These are phyloP conservation scores for Trialeurodes vaporariorum DNA, from an alignment of 1,140 invertebrate species.

Conservation along the genomic window DNA sequence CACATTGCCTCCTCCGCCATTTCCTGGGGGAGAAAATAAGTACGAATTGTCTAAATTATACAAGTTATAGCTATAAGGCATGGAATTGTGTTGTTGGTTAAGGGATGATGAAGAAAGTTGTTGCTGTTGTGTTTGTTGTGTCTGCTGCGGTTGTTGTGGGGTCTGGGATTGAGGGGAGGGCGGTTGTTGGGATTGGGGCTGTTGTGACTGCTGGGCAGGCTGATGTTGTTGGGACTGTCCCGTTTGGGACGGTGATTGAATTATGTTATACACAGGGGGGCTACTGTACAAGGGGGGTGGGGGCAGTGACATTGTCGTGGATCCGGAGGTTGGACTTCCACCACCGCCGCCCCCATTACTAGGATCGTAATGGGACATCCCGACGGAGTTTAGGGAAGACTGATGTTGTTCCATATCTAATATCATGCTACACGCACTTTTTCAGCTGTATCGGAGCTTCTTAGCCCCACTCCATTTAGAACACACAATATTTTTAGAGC, in stretches of 20 bases:
- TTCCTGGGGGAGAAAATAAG: conserved; percentile 54
- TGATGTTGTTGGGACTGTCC: not conserved
- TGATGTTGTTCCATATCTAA: not conserved
- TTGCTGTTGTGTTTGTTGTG: not conserved
- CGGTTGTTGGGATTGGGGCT: not conserved
- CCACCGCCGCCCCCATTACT: not conserved
- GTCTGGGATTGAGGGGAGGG: not conserved
- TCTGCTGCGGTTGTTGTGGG: not conserved
- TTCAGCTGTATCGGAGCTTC: not conserved
- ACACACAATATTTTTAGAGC: not conserved
- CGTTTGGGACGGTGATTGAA: not conserved
- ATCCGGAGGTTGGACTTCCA: not conserved
- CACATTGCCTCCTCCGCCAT: conserved; percentile 33
- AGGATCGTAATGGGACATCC: not conserved
- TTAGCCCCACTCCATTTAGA: not conserved
- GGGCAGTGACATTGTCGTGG: not conserved
- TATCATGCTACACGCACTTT: not conserved
- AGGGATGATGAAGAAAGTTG: not conserved
- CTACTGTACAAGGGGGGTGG: not conserved
- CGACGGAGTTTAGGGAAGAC: not conserved
- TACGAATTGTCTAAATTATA: conserved; percentile 41
- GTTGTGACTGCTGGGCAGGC: not conserved
- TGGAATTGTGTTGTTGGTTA: not conserved
- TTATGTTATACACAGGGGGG: not conserved
- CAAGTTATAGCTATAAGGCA: not conserved